A percentile compares a stretch with the other conserved stretches of the same genome.
phyloP scores from a whole-genome alignment of 2,797 vertebrate species.

The Perodicticus potto region DNA sequence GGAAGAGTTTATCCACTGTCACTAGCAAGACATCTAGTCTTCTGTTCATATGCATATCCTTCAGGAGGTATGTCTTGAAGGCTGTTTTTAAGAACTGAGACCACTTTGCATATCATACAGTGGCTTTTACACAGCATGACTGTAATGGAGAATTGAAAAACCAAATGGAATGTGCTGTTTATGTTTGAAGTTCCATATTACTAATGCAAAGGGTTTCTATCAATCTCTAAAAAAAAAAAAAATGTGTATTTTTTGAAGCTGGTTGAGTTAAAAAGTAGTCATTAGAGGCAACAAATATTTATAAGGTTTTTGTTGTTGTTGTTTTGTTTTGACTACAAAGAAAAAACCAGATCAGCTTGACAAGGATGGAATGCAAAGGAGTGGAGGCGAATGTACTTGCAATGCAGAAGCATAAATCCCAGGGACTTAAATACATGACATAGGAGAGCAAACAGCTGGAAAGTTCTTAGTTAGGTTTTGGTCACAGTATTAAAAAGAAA shows the following conservation, averaged over 20 bases:
- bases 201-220: constrained; percentile 63
- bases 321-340: constrained; percentile 62
- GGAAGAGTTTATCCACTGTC: constrained; percentile 32
- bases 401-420: constrained; percentile 64
- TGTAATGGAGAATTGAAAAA: constrained; percentile 5
- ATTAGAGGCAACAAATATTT: constrained; percentile 69
- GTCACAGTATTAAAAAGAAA: constrained; percentile 13
- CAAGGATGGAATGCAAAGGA: constrained; percentile 44
- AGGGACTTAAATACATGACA: constrained; percentile 62
- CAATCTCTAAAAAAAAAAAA: constrained; percentile 44
- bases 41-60: not conserved
- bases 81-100: constrained; percentile 44
- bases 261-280: constrained; percentile 58
- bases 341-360: not conserved
- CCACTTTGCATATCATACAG: constrained; percentile 12
- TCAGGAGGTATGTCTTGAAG: constrained; percentile 31
- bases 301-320: not conserved
- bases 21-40: not conserved
- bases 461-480: constrained; percentile 26
- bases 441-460: constrained; percentile 47
- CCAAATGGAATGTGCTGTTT: constrained; percentile 60
- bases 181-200: constrained; percentile 57
- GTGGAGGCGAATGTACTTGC: constrained; percentile 18
- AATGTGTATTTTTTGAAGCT: constrained; percentile 32
- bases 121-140: not conserved